Conservation (phyloP, 2,888 invertebrate species). For the Tuberolachnus salignus region DNA sequence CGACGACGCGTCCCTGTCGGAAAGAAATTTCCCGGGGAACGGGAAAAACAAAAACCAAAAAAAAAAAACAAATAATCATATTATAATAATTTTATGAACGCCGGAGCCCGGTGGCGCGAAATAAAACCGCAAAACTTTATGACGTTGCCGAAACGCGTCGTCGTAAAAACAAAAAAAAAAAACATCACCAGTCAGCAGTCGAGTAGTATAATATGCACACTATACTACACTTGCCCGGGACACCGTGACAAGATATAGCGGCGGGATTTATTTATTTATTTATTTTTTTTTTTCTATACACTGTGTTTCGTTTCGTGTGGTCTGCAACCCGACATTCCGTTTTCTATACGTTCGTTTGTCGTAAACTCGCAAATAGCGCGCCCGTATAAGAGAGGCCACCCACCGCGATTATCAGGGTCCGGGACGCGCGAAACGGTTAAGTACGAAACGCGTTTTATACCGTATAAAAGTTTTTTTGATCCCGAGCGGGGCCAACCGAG, state of each 20-base stretch:
- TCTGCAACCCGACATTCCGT: not conserved
- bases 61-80: not conserved
- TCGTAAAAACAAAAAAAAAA: conserved; percentile 43
- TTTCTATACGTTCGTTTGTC: not conserved
- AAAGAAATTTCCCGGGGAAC: not conserved
- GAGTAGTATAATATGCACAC: not conserved
- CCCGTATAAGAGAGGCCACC: no score
- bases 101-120: not conserved
- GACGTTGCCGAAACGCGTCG: conserved; percentile 19
- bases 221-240: not conserved
- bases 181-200: conserved; percentile 41
- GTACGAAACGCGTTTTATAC: no score
- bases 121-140: conserved; percentile 34
- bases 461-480: no score
- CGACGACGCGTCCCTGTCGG: not conserved
- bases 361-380: no score
- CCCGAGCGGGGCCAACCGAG: no score
- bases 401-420: no score
- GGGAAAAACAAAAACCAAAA: not conserved
- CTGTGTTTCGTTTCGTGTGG: not conserved
- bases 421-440: no score
- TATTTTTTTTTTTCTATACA: not conserved
- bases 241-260: not conserved
- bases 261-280: not conserved
- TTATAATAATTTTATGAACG: not conserved